Base-by-base conservation (phyloP, 2,113 vertebrate genomes). In the Piprites chloris region DNA sequence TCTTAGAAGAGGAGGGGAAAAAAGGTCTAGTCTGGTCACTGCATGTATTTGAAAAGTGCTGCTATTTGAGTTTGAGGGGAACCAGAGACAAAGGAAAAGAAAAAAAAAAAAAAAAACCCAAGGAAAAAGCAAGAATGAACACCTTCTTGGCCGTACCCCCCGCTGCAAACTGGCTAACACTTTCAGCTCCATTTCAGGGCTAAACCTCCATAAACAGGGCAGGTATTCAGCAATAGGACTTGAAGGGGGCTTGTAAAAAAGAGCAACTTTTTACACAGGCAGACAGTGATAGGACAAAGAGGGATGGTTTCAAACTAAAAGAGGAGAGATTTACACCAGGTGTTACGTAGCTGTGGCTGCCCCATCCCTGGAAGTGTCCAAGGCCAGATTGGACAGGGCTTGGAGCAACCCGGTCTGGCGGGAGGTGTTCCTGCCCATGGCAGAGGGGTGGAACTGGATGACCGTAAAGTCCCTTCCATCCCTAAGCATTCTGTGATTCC, bases 331-430 rank as follows among this genome's bases (percentile, higher is more conserved):
- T 61, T 83, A 12, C 8, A 15, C 14, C 11, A 26, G 24, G 13
- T 22, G 2, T 27, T 41, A 4, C 2, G 41, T 39, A 22, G 28
- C 53, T 67, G 53, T 14, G 46, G 13, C 19, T 61, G n/a, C 4
- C 6, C 15, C 33, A 21, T 12, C 6, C 33, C 53, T 75, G 69
- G 9, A 4, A n/a, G 15, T n/a, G 59, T 9, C 28, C 44, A 11
- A 52, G 46, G 33, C 33, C 28, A 30, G 46, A 11, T 0, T 53
- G 37, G 46, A 39, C 0, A 0, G 28, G 46, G 4, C 13, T 39
- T 11, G 13, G 46, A 59, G 23, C 8, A n/a, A 1, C 19, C 15
- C 24, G 23, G 23, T 24, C 24, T 0, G 17, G 13, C 3, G 7
- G 28, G 6, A 53, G 8, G 8, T 37, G 37, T 13, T 26, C 10